A percentile compares a stretch with the other conserved stretches of the same genome.
These are phyloP conservation scores for Cladorhizidae sp. DNA, from an alignment of 37 sponge, comb jelly and placozoan genomes.

Conservation along the genomic window DNA sequence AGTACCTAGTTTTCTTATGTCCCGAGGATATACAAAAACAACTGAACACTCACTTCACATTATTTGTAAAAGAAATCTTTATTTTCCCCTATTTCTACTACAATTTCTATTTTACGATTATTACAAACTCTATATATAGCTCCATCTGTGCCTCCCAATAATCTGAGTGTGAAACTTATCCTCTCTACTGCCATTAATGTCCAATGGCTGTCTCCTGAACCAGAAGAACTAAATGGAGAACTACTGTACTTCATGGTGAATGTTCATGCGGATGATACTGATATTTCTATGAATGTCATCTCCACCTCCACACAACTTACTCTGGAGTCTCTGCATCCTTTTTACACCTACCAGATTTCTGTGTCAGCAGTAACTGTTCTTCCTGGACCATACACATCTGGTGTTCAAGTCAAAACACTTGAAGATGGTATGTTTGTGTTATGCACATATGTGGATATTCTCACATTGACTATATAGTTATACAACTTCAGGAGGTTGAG, in stretches of 20 bases:
- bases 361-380: conserved; percentile 31
- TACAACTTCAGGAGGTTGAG: no score
- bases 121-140: background rate
- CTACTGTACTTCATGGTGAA: conserved; percentile 10
- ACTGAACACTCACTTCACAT: no score
- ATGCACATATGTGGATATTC: background rate
- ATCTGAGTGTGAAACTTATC: background rate
- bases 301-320: background rate
- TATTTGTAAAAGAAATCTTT: no score
- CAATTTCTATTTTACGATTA: background rate
- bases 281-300: background rate
- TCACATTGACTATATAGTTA: no score
- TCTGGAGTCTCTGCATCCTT: conserved; percentile 12
- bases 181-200: background rate
- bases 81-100: no score
- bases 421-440: conserved; percentile 22
- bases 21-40: background rate
- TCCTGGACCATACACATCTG: conserved; percentile 8
- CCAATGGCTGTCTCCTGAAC: conserved; percentile 17
- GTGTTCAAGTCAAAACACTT: background rate
- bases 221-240: conserved; percentile 23
- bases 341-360: conserved; percentile 3
- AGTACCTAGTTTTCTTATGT: background rate
- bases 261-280: conserved; percentile 18
- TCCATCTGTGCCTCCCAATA: conserved; percentile 20